Evolutionary conservation across 2,113 vertebrate genomes (phyloP).

Genomic region (Rhineura floridana): DNA sequence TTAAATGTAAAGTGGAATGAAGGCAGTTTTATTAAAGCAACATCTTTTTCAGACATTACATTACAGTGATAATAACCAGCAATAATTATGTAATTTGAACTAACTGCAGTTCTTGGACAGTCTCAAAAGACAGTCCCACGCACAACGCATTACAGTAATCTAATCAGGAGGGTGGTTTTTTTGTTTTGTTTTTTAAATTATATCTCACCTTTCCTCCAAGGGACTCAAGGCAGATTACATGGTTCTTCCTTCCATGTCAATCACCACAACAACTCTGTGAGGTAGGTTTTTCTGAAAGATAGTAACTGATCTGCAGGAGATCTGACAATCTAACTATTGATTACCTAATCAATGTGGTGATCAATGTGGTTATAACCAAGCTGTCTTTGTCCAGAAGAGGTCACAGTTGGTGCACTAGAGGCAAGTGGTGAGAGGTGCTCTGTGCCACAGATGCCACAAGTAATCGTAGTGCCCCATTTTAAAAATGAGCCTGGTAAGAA

Average conservation of each 20-base stretch:
- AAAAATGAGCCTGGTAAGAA: constrained; percentile 7
- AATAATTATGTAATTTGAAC: too few species aligned
- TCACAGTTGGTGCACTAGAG: background rate
- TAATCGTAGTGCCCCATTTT: background rate
- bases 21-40: too few species aligned
- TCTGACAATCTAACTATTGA: background rate
- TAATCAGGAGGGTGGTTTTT: too few species aligned
- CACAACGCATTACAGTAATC: background rate
- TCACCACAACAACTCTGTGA: background rate
- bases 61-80: too few species aligned
- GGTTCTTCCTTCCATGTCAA: background rate
- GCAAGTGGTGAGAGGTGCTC: background rate
- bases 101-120: too few species aligned
- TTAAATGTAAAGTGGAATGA: too few species aligned
- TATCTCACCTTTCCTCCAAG: background rate
- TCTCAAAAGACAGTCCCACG: background rate
- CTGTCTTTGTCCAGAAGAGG: background rate
- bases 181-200: background rate
- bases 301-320: too few species aligned
- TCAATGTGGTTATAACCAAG: background rate
- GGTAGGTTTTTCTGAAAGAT: too few species aligned
- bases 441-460: background rate
- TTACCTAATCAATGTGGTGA: background rate
- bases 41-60: too few species aligned
- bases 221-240: background rate